Conservation (phyloP, 2,797 vertebrate species). For the Urocyon cinereoargenteus region DNA sequence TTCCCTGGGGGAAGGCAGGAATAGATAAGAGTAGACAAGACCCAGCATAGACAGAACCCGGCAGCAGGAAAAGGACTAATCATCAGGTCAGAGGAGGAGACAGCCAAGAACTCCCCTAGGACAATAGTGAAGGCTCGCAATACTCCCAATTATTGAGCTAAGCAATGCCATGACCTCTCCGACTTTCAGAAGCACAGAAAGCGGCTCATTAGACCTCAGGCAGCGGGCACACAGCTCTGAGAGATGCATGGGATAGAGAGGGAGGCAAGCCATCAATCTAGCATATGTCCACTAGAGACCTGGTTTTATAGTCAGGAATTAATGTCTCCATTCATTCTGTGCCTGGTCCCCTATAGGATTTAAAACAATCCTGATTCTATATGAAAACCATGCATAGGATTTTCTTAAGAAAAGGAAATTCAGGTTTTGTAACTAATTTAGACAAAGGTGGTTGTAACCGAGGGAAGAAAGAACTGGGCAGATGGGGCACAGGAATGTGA, state of each 20-base stretch:
- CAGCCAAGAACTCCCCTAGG: background rate
- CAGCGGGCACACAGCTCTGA: background rate
- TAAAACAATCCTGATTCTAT: background rate
- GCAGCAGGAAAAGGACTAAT: background rate
- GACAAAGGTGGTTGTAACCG: background rate
- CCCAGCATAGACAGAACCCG: background rate
- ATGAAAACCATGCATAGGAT: background rate
- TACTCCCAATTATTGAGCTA: background rate
- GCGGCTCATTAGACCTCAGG: constrained; percentile 21
- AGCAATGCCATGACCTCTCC: background rate
- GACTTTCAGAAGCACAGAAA: background rate
- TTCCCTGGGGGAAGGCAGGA: background rate
- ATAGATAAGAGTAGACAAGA: background rate
- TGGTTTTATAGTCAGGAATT: background rate
- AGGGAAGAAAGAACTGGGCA: background rate
- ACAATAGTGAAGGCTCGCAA: background rate
- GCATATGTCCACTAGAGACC: background rate
- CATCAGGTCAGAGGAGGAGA: background rate
- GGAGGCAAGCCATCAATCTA: background rate
- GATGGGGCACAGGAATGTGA: background rate
- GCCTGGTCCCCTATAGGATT: background rate
- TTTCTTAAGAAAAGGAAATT: background rate
- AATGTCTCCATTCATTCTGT: background rate
- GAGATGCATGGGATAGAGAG: background rate
- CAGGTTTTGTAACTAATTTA: constrained; percentile 11